These are phyloP conservation scores for Irena cyanogastra DNA, from an alignment of 2,113 vertebrate species.

Conservation along the genomic window DNA sequence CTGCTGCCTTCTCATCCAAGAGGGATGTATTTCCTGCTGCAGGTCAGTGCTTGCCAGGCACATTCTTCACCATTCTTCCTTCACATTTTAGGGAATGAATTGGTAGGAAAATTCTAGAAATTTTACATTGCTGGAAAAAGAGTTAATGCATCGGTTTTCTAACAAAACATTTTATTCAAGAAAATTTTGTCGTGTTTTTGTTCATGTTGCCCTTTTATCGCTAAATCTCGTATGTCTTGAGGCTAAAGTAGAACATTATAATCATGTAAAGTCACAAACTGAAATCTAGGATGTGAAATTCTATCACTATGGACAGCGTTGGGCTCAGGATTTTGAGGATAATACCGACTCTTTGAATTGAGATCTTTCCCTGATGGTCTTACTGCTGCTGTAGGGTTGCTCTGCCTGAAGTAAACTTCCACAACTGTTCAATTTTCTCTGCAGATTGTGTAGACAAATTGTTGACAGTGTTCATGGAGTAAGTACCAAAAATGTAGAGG, in stretches of 20 bases:
- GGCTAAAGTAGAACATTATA: neutral
- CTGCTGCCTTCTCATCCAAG: neutral
- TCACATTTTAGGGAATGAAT: neutral
- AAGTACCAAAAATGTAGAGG: neutral
- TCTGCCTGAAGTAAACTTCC: neutral
- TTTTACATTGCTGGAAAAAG: neutral
- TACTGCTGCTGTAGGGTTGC: neutral
- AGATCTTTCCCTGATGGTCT: neutral
- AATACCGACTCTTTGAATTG: neutral
- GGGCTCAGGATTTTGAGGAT: neutral
- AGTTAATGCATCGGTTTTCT: neutral
- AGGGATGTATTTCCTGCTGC: neutral
- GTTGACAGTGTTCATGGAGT: neutral
- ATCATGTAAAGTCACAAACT: neutral
- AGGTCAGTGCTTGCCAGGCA: neutral
- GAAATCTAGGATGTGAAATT: neutral
- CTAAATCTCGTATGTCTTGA: fast-evolving
- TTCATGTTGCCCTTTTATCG: neutral
- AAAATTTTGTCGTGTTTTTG: neutral
- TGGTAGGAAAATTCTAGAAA: neutral
- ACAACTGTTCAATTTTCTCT: neutral
- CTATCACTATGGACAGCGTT: fast-evolving
- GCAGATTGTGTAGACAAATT: neutral
- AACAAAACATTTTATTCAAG: neutral
- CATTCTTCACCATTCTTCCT: fast-evolving